Evolutionary conservation across 2,888 invertebrate genomes (phyloP), one percentile per base, ranked within the genome.

Genomic region (Xylophagus ater): DNA sequence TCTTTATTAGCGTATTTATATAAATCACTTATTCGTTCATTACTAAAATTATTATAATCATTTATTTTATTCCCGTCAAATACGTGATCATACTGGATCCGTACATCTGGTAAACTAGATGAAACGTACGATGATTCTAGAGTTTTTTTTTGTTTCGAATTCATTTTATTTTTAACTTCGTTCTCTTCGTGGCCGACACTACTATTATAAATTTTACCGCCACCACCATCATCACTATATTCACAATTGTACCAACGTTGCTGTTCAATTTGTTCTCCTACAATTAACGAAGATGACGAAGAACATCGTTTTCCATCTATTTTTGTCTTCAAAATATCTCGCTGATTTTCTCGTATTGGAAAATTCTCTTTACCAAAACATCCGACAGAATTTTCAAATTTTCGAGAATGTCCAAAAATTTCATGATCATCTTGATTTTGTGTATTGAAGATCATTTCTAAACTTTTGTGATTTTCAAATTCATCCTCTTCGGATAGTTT

Each of bases 391-490:
- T 34, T 21, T 13, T 19, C 19, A 17, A 8, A n/a, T 17, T n/a
- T 19, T 44, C 39, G 25, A 35, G 42, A 38, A 38, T 35, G 38
- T 34, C 25, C 4, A 24, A 20, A 15, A 10, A 30, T 24, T 65
- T 60, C 47, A 60, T 63, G 53, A 64, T 62, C 31, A 64, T 63
- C 42, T 66, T 67, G 36, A 66, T 59, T 32, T 66, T 65, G 13
- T 17, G 29, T 21, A 7, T 25, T 25, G 31, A 19, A 48, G 35
- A 49, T 44, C 44, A 53, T 50, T 43, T 52, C 52, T 21, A 54
- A 48, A 43, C 49, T 49, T 20, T 47, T 47, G 33, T 45, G 43
- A 39, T 46, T 49, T 14, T 51, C 49, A 40, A 51, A 53, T 46
- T 60, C 60, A 41, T 58, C 61, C 47, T 61, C 62, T 47, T 65